Base-by-base conservation (phyloP, 2,888 invertebrate species). In the Drosophila longiperda region DNA sequence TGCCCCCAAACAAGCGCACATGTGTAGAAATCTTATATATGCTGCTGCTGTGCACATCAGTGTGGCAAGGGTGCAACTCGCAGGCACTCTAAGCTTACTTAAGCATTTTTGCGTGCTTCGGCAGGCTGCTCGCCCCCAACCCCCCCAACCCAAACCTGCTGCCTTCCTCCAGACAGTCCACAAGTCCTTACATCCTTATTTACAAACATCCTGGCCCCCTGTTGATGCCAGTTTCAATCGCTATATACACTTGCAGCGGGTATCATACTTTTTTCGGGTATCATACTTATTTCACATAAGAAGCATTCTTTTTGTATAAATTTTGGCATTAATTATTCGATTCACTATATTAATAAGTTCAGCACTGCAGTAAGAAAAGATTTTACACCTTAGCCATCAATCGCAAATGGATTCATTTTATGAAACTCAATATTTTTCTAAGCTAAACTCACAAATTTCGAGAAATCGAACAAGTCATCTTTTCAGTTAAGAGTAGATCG, bases 91-190 rank as follows among this genome's bases (percentile, higher is more conserved):
- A 85, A 87, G 87, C 88, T 77, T 81, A 81, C 83, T 85, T 85
- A 85, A 85, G 88, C 83, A 87, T 87, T 87, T 83, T 71, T 78
- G 73, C 77, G 69, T 73, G 73, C 74, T 75, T 29, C 29, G 65
- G 66, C 75, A 61, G 66, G 38, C 33, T 20, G 33, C 23, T 17
- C 23, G 23, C 7, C 33, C n/a, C 20, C 29, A 1, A 5, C 5
- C 5, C 29, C 29, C 29, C 29, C 29, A 26, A 26, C 29, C 1
- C 29, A 29, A 0, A 1, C 49, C 49, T 20, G 7, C 12, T 29
- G 12, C 12, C 11, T 3, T 11, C 6, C 55, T 20, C 15, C 26
- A 20, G 3, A 7, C 12, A 9, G 29, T n/a, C 15, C 38, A 54
- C 20, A 49, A 6, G 54, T 49, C 26, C 36, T 38, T 32, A 38